phyloP scores from a whole-genome alignment of 2,113 vertebrate genomes.

The Mohoua ochrocephala region DNA sequence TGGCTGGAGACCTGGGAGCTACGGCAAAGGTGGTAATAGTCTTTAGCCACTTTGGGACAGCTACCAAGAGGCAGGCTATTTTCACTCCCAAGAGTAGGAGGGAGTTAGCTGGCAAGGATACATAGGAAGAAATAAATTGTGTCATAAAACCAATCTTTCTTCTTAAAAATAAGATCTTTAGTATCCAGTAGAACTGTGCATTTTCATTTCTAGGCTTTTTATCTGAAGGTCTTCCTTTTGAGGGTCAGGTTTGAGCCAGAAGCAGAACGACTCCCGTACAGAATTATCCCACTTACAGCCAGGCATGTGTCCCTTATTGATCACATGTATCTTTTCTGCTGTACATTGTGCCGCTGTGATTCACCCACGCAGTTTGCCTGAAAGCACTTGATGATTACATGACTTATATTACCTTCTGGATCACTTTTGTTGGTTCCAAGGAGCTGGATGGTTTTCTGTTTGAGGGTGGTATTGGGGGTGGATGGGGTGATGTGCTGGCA shows the following conservation, averaged over 20 bases:
- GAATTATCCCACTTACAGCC: not conserved
- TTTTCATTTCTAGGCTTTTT: not conserved
- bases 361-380: not conserved
- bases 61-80: not conserved
- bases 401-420: not conserved
- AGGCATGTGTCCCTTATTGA: not conserved
- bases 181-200: not conserved
- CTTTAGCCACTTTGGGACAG: not conserved
- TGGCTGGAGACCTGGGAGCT: not conserved
- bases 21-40: not conserved
- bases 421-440: not conserved
- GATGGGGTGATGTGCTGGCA: not conserved
- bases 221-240: not conserved
- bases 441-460: not conserved
- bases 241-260: not conserved
- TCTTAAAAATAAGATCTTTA: not conserved
- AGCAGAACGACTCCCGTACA: not conserved
- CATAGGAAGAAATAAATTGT: not conserved
- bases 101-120: not conserved
- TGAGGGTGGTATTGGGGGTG: not conserved
- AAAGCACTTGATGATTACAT: not conserved
- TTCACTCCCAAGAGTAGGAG: not conserved
- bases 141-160: not conserved
- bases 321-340: not conserved
- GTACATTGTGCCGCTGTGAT: accelerated